phyloP scores from a whole-genome alignment of 2,797 vertebrate genomes.

The Sebastes wilsoni region DNA sequence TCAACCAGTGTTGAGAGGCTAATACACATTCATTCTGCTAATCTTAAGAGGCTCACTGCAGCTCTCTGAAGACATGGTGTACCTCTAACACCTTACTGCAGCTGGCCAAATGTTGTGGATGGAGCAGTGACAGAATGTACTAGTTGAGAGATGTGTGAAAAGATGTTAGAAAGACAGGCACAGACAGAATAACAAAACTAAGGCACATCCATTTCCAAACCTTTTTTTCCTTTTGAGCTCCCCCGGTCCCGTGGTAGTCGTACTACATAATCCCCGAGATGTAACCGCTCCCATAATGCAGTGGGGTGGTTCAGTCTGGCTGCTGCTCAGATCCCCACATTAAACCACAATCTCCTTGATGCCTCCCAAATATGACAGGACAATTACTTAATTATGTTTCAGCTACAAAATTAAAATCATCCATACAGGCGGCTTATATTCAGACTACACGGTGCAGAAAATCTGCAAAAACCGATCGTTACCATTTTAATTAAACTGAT shows the following conservation, averaged over 20 bases:
- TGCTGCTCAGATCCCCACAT: conserved; percentile 40
- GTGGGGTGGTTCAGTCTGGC: conserved; percentile 35
- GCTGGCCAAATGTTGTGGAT: conserved; percentile 20
- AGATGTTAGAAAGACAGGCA: neutral
- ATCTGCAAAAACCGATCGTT: conserved; percentile 15
- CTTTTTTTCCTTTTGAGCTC: neutral
- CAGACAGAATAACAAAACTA: neutral
- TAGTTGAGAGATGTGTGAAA: conserved; percentile 4
- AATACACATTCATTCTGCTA: conserved; percentile 34
- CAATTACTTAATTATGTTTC: conserved; percentile 56
- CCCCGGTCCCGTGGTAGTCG: neutral
- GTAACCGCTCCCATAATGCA: conserved; percentile 24
- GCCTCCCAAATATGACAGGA: conserved; percentile 44
- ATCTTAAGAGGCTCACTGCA: conserved; percentile 29
- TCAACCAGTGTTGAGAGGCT: conserved; percentile 33
- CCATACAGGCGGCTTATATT: conserved; percentile 13
- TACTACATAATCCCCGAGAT: conserved; percentile 29
- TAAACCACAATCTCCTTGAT: conserved; percentile 37
- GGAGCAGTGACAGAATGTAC: conserved; percentile 13
- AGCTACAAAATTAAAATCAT: conserved; percentile 37
- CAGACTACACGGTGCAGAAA: conserved; percentile 13
- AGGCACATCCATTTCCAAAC: conserved; percentile 7
- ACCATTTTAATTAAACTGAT: conserved; percentile 45
- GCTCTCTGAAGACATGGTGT: conserved; percentile 12
- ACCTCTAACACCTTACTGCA: conserved; percentile 7